Evolutionary conservation across 2,888 invertebrate species (phyloP).

Genomic region (Cremastinae sp.): DNA sequence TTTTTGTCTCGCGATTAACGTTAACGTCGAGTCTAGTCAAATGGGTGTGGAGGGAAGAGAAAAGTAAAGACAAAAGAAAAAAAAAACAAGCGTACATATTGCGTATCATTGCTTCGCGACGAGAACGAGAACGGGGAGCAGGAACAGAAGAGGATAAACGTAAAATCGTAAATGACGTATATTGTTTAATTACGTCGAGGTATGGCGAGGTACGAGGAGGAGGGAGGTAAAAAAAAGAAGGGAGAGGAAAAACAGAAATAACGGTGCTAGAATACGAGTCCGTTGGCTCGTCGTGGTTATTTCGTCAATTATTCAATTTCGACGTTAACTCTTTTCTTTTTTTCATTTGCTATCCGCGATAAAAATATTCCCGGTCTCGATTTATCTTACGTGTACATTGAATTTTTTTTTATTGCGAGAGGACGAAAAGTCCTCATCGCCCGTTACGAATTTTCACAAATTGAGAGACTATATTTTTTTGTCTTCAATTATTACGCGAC

Average conservation of each 20-base stretch:
- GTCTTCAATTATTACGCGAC: background rate
- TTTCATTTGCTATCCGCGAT: slow-evolving; percentile 18
- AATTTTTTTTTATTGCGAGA: slow-evolving; percentile 7
- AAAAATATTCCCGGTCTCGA: background rate
- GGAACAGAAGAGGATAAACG: slow-evolving; percentile 13
- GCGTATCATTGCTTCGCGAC: slow-evolving; percentile 52
- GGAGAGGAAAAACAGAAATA: slow-evolving; percentile 24
- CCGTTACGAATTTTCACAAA: background rate
- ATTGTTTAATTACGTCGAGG: slow-evolving; percentile 42
- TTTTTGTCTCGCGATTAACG: slow-evolving; percentile 40
- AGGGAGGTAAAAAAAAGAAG: slow-evolving; percentile 7
- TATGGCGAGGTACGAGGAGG: slow-evolving; percentile 1
- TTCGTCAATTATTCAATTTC: slow-evolving; percentile 43
- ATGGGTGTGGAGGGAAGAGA: slow-evolving; percentile 52
- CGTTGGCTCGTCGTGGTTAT: slow-evolving; percentile 52
- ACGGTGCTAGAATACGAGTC: slow-evolving; percentile 57
- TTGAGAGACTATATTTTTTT: slow-evolving; percentile 4
- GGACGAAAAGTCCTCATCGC: background rate
- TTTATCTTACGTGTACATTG: background rate
- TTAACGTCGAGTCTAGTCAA: slow-evolving; percentile 66
- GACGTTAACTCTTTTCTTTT: slow-evolving; percentile 8
- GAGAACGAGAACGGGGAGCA: slow-evolving; percentile 25
- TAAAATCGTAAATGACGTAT: slow-evolving; percentile 13
- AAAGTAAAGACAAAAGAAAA: background rate
- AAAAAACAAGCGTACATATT: slow-evolving; percentile 6